phyloP scores from a whole-genome alignment of 2,113 vertebrate species.

The Pelmatolapia mariae region DNA sequence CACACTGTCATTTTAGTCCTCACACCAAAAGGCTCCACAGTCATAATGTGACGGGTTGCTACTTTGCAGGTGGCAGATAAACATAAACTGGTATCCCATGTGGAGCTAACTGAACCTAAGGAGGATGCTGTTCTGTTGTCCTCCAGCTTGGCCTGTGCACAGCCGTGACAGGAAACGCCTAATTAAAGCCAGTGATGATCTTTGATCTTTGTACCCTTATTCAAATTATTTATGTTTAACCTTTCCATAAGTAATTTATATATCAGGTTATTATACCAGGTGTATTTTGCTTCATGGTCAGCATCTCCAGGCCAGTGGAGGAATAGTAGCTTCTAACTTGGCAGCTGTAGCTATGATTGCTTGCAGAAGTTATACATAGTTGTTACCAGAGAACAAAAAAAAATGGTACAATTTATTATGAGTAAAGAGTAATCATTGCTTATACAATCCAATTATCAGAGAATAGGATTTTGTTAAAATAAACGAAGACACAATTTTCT shows the following conservation, averaged over 20 bases:
- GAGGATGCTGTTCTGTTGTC: not conserved
- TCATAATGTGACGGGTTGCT: not conserved
- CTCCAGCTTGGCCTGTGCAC: not conserved
- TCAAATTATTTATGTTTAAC: not conserved
- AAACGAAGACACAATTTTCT: constrained; percentile 27
- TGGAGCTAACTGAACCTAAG: not conserved
- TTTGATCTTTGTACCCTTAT: not conserved
- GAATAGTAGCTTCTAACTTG: not conserved
- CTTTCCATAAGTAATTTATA: not conserved
- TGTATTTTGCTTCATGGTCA: not conserved
- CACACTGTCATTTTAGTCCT: not conserved
- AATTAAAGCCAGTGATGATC: not conserved
- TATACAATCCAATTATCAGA: constrained; percentile 26
- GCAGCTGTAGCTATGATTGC: not conserved
- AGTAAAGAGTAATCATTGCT: constrained; percentile 1
- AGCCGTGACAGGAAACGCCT: not conserved
- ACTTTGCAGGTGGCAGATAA: not conserved
- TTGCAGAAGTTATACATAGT: fast-evolving
- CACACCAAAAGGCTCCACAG: not conserved
- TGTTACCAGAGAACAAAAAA: not conserved
- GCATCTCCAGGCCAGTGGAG: not conserved
- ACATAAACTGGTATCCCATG: not conserved
- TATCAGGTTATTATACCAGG: too few relatives aligned
- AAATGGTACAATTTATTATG: not conserved
- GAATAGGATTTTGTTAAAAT: constrained; percentile 35